These are phyloP conservation scores for Chascanopsetta lugubris DNA, from an alignment of 2,113 vertebrate genomes.

Conservation along the genomic window DNA sequence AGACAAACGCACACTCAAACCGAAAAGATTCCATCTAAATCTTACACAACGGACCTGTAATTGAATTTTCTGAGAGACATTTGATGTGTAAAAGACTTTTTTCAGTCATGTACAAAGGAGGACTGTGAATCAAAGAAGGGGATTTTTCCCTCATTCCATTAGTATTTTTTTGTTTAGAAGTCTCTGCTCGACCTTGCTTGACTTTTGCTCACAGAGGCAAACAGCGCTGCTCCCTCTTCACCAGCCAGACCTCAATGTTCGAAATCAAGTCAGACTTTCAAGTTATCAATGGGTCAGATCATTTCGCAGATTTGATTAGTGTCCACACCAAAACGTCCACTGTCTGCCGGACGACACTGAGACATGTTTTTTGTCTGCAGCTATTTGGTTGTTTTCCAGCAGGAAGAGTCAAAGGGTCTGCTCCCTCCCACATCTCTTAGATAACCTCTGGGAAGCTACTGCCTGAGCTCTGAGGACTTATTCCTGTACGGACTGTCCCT, in stretches of 20 bases:
- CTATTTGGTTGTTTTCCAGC: background rate
- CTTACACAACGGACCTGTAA: background rate
- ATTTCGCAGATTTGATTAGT: constrained; percentile 23
- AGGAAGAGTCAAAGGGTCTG: no score
- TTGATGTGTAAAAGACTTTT: background rate
- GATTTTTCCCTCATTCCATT: constrained; percentile 2
- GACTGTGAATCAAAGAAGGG: background rate
- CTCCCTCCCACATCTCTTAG: no score
- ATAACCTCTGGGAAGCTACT: no score
- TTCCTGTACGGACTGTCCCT: no score
- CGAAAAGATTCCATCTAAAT: no score
- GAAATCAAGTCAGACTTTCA: background rate
- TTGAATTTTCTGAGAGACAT: background rate
- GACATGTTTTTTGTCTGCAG: background rate
- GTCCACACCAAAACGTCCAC: constrained; percentile 27
- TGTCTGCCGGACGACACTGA: constrained; percentile 7
- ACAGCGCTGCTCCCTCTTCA: background rate
- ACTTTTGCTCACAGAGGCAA: constrained; percentile 12
- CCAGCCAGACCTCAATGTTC: background rate
- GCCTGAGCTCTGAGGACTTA: no score
- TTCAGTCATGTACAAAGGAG: background rate
- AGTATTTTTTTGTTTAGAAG: background rate
- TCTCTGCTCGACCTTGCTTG: constrained; percentile 10
- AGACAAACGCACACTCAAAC: no score
- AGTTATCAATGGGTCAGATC: constrained; percentile 8